These are phyloP conservation scores for Antheraea mylitta DNA, from an alignment of 1,140 invertebrate species.

Conservation along the genomic window DNA sequence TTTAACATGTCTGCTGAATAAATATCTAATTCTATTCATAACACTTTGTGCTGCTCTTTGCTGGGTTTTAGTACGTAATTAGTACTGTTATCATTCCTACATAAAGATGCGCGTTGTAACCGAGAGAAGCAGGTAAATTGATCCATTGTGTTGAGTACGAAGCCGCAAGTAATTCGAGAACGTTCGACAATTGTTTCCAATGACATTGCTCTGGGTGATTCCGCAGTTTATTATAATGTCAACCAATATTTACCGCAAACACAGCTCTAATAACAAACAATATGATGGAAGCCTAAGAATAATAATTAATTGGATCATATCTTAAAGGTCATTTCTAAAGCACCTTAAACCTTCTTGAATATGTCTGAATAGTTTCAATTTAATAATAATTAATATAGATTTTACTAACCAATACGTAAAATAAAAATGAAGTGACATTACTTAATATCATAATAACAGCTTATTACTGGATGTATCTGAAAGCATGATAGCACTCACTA, in stretches of 20 bases:
- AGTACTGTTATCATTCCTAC: not conserved
- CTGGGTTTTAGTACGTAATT: not conserved
- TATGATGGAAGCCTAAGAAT: not conserved
- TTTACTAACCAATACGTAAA: no score
- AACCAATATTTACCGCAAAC: not conserved
- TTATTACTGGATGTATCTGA: no score
- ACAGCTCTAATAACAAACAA: not conserved
- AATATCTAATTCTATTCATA: not conserved
- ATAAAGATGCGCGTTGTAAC: not conserved
- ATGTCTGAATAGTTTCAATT: no score
- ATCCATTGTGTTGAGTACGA: conserved; percentile 19
- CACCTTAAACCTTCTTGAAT: not conserved
- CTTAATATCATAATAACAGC: no score
- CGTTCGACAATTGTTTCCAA: conserved; percentile 31
- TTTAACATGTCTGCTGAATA: not conserved
- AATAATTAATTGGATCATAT: not conserved
- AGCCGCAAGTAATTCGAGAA: conserved; percentile 29
- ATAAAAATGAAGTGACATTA: no score
- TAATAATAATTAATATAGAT: no score
- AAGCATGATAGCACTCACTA: no score
- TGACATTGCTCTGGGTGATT: conserved; percentile 2
- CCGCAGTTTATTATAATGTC: not conserved
- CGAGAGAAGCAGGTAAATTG: conserved; percentile 12
- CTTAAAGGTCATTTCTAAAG: not conserved
- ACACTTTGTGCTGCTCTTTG: no score